These are phyloP conservation scores for Urocynchramus pylzowi DNA, from an alignment of 2,113 vertebrate genomes.

Conservation along the genomic window DNA sequence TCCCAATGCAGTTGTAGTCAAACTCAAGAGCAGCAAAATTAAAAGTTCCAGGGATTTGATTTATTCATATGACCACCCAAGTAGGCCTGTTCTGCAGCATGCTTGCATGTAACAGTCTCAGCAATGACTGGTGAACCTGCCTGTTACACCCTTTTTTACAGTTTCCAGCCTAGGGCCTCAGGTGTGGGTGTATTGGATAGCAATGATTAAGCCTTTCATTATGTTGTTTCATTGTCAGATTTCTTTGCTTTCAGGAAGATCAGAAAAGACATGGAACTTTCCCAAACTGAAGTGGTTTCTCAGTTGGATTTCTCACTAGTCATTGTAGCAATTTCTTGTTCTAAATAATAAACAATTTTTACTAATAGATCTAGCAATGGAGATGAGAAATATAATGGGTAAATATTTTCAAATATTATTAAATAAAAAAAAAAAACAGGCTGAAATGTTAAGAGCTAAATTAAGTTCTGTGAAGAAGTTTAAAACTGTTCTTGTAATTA, in stretches of 20 bases:
- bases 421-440: neutral
- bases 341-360: neutral
- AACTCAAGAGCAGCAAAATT: neutral
- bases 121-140: neutral
- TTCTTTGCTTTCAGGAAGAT: neutral
- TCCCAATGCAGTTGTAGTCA: neutral
- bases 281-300: neutral
- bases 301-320: neutral
- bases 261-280: neutral
- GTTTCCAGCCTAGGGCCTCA: neutral
- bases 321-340: neutral
- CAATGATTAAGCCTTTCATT: neutral
- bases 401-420: neutral
- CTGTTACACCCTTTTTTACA: neutral
- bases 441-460: neutral
- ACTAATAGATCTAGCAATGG: neutral
- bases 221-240: neutral
- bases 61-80: neutral
- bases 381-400: neutral
- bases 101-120: neutral
- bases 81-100: neutral
- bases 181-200: neutral
- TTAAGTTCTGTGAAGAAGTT: neutral
- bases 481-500: neutral
- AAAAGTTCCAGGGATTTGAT: neutral